Base-by-base conservation (phyloP, 2,888 invertebrate species). In the Melinaea marsaeus region DNA sequence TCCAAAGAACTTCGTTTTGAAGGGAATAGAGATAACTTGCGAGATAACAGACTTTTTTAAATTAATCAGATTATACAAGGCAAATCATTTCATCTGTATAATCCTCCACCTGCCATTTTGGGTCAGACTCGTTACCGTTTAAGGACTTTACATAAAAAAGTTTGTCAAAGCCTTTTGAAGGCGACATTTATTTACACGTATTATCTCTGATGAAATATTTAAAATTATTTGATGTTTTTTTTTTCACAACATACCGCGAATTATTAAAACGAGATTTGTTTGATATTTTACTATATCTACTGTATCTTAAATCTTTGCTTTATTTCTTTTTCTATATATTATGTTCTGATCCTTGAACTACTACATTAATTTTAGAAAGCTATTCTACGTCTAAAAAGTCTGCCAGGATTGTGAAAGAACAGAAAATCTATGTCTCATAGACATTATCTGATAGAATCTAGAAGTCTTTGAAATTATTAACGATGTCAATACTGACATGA, bases 21-120 rank as follows among this genome's bases (percentile, higher is more conserved):
- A n/a, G n/a, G n/a, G n/a, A n/a, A n/a, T n/a, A n/a, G n/a, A 22
- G 32, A 22, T 32, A 7, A 2, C 32, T 51, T 51, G 32, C 9
- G 9, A 51, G 32, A 32, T 51, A 22, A 48, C 22, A 51, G 51
- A 32, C 9, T 4, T 51, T 51, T 22, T 51, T 32, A 32, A 51
- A 51, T 11, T 60, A 42, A 37, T 62, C 57, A 58, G 58, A 55
- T 56, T 54, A 45, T 33, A 57, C 63, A 60, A 57, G 57, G 57
- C 47, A 57, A 35, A 51, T 55, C 60, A 13, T 37, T 35, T 57
- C 37, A 60, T 57, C 60, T 61, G 57, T 54, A 33, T 57, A 35
- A 60, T 60, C 60, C 60, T 60, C 57, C 63, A 64, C 60, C 63
- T 64, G 63, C 33, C 46, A 57, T 57, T 57, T 61, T 34, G 54